Conservation (phyloP, 2,797 vertebrate genomes). For the Artibeus lituratus region DNA sequence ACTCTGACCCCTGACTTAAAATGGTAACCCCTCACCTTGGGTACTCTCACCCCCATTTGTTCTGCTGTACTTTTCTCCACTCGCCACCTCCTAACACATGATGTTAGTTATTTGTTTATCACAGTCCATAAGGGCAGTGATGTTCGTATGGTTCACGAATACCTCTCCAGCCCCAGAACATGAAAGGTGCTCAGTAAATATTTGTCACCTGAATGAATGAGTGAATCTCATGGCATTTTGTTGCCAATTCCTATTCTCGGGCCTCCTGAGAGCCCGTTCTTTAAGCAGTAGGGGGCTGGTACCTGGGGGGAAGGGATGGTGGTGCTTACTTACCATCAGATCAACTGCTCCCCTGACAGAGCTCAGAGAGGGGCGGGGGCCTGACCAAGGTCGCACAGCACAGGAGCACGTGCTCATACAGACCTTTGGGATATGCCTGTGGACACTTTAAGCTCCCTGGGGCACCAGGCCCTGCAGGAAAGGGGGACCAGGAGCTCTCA, state of each 20-base stretch:
- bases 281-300: not conserved
- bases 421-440: not conserved
- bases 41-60: not conserved
- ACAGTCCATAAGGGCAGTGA: not conserved
- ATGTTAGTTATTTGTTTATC: not conserved
- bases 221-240: not conserved
- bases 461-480: not conserved
- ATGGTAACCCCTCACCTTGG: rapidly evolving
- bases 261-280: not conserved
- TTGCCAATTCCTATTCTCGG: not conserved
- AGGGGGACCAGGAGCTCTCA: not conserved
- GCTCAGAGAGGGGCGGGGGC: not conserved
- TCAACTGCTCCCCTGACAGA: not conserved
- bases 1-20: not conserved
- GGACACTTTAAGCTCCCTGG: not conserved
- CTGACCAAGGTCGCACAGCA: not conserved
- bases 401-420: not conserved
- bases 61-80: not conserved
- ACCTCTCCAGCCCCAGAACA: not conserved
- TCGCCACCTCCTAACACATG: not conserved
- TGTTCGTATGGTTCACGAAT: not conserved
- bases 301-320: not conserved
- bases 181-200: not conserved
- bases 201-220: not conserved
- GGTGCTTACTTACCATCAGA: not conserved